These are phyloP conservation scores for Leptoclinus maculatus DNA, from an alignment of 2,797 vertebrate genomes.

Conservation along the genomic window DNA sequence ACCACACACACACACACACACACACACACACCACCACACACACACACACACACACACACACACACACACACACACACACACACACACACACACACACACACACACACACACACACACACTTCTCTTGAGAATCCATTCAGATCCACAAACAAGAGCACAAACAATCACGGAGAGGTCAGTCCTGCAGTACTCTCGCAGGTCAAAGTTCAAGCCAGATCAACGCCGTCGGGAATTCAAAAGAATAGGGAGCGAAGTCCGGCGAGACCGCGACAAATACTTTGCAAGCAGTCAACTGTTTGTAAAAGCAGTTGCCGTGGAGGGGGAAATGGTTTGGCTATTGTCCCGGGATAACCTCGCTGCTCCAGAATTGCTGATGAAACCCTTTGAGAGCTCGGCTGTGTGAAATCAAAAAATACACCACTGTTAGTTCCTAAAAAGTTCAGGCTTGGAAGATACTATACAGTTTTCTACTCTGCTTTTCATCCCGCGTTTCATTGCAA, in stretches of 20 bases:
- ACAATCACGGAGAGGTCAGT: not conserved
- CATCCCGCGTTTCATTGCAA: not conserved
- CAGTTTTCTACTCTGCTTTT: not conserved
- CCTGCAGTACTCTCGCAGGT: not conserved
- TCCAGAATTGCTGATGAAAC: not conserved
- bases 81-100: not conserved
- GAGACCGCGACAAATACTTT: not conserved
- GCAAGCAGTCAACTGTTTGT: not conserved
- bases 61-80: not conserved
- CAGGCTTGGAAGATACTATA: too few relatives aligned
- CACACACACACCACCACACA: not conserved
- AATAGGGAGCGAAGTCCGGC: fast-evolving
- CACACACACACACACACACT: too few relatives aligned
- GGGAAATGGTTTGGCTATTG: not conserved
- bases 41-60: not conserved
- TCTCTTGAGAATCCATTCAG: not conserved
- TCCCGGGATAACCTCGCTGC: not conserved
- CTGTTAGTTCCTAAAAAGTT: not conserved
- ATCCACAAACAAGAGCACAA: not conserved
- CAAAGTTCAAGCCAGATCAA: conserved; percentile 9
- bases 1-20: not conserved
- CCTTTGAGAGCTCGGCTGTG: not conserved
- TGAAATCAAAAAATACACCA: conserved; percentile 1
- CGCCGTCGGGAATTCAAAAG: not conserved
- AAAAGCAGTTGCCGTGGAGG: not conserved